Conservation (phyloP, 2,113 vertebrate species). For the Strix uralensis region DNA sequence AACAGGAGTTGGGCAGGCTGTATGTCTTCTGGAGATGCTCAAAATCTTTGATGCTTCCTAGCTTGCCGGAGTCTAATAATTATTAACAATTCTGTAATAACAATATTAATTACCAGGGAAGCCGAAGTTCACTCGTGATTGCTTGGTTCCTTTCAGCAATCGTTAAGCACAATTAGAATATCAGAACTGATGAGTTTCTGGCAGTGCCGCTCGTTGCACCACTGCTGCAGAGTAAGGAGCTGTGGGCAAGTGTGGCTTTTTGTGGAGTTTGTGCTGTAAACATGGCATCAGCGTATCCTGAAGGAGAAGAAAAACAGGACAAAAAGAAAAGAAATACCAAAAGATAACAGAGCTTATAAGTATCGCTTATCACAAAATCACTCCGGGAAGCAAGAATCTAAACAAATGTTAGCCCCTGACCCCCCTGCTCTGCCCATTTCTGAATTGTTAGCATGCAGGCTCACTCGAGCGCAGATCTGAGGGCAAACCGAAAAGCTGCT, state of each 20-base stretch:
- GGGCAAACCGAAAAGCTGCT: not conserved
- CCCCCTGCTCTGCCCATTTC: not conserved
- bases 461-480: fast-evolving
- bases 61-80: slow-evolving; percentile 24
- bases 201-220: not conserved
- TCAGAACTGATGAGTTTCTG: slow-evolving; percentile 19
- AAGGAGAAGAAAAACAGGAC: not conserved
- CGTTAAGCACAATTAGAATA: slow-evolving; percentile 48
- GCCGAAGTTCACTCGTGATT: not conserved
- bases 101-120: slow-evolving; percentile 2
- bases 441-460: not conserved
- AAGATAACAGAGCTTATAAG: not conserved
- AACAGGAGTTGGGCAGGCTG: not conserved
- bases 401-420: not conserved
- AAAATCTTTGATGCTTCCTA: not conserved
- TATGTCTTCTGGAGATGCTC: not conserved
- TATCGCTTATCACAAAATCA: not conserved
- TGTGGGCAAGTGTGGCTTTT: not conserved
- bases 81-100: slow-evolving; percentile 20
- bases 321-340: not conserved
- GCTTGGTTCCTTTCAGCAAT: slow-evolving; percentile 63
- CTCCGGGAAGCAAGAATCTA: not conserved
- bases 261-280: not conserved
- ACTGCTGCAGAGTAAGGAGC: not conserved
- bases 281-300: not conserved